Base-by-base conservation (phyloP, 2,113 vertebrate genomes). In the Leucosticte australis region DNA sequence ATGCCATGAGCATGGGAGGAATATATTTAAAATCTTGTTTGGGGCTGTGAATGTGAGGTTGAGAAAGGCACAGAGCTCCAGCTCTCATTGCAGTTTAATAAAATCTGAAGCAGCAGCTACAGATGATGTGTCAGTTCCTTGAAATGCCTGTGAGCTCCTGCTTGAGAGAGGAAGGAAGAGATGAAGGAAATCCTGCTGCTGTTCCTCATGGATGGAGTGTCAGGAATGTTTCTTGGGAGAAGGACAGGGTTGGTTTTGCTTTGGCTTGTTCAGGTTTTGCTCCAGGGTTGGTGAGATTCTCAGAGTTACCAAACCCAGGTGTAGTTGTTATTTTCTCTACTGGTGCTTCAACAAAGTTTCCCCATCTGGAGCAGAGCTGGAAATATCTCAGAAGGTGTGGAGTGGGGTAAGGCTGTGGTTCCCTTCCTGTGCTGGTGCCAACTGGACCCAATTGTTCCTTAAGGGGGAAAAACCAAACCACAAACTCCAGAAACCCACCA, bases 1-100 rank as follows among this genome's bases (percentile, higher is more conserved):
- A 3, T 55, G 39, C 28, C 13, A 3, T 33, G 14, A 31, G 11
- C 17, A 20, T 0, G 1, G 14, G 6, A 12, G 15, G 11, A 44
- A 53, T 49, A 33, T 57, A 21, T 53, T 59, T 60, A 65, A 37
- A 19, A 9, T 37, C 26, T 24, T 71, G 16, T 8, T 79, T 35
- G 71, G 14, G 46, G 20, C 2, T 92, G 39, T 65, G 63, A 42
- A 53, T 42, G 13, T 46, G 41, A 71, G 35, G 28, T 4, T 74
- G 46, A 57, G 75, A 71, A 55, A 55, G 18, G 21, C 31, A 73
- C 19, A 30, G 24, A n/a, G 5, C 31, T 64, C 22, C 18, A 3
- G 1, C 5, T 82, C 65, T 46, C 33, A 35, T 30, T 71, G 42
- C 22, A 44, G 6, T n/a, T 59, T 17, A 55, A 35, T 75, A 63